Conservation (phyloP, 2,113 vertebrate genomes). For the Laticauda colubrina region DNA sequence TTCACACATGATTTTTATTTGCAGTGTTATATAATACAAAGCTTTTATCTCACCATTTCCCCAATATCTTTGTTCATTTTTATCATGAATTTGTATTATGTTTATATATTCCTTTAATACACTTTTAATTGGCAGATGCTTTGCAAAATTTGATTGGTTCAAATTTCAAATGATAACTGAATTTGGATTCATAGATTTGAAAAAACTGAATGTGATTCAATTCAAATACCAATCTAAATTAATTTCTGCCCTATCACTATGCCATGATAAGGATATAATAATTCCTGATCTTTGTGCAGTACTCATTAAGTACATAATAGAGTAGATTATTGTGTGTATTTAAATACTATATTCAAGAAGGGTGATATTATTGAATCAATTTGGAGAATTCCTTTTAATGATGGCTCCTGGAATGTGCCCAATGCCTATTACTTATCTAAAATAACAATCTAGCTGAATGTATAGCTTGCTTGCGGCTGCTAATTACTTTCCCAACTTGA, state of each 20-base stretch:
- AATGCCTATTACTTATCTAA: background rate
- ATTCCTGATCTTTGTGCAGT: background rate
- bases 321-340: background rate
- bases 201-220: background rate
- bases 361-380: background rate
- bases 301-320: background rate
- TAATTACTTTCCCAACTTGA: background rate
- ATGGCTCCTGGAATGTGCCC: background rate
- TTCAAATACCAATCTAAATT: background rate
- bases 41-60: background rate
- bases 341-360: background rate
- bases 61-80: background rate
- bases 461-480: background rate
- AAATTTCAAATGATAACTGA: background rate
- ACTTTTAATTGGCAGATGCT: background rate
- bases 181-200: background rate
- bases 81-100: background rate
- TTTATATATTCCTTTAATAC: background rate
- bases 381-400: background rate
- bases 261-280: background rate
- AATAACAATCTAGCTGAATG: background rate
- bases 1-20: background rate
- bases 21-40: background rate
- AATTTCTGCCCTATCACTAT: background rate
- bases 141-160: background rate